Base-by-base conservation (phyloP, 1,140 invertebrate genomes). In the Panulirus ornatus region DNA sequence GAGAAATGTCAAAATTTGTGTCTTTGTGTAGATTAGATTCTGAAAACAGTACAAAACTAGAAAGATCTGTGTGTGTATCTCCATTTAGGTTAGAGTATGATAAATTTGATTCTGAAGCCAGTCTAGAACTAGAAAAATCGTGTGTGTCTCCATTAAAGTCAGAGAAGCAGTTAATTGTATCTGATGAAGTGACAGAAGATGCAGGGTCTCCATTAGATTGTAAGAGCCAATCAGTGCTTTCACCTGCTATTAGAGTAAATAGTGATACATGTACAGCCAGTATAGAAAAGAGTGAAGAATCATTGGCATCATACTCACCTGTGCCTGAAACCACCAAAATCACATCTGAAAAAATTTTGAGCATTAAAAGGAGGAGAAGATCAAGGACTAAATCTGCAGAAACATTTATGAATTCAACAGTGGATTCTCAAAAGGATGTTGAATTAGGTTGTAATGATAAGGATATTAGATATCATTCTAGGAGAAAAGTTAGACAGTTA, bases 331-430 rank as follows among this genome's bases (percentile, higher is more conserved):
- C 0, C 47, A 51, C 16, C 38, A 79, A 88, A 79, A 40, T 44
- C 5, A 34, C 40, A 11, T 6, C 16, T 66, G 58, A 9, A 66
- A 66, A 66, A 5, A 30, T 66, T 34, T 38, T 54, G 14, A 88
- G 75, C 40, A 30, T 34, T 14, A 82, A 38, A 70, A 54, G 81
- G 30, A 71, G 83, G 83, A 70, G 83, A 27, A 42, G 88, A 47
- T 58, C 71, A 47, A 83, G 88, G 30, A 83, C 88, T 11, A 83
- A 81, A 58, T 89, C 88, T 34, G 79, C 88, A 40, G 54, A 83
- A n/a, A 71, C 58, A 38, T 58, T 81, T 16, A n/a, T n/a, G 19
- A 42, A 16, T 36, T 47, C 40, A 14, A 30, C 54, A 19, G 40
- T 36, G n/a, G 22, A 27, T 40, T 58, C 16, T 44, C 75, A 9